Percentiles rank a stretch among this genome's conserved stretches.
Evolutionary conservation across 2,888 invertebrate genomes (phyloP).

Genomic region (Brachypterus glaber): DNA sequence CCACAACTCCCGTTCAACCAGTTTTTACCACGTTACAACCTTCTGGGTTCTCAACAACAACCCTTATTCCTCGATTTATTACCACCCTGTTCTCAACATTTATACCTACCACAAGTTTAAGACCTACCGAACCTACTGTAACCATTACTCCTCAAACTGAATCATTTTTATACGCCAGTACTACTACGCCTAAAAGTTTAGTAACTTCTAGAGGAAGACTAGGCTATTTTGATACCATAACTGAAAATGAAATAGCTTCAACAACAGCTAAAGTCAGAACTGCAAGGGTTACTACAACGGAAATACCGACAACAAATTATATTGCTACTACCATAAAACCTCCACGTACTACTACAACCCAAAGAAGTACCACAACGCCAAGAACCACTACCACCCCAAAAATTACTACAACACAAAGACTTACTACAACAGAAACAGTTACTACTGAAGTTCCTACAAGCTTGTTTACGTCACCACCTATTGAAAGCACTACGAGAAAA

Average conservation of each 20-base stretch:
- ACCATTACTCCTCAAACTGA: slow-evolving; percentile 11
- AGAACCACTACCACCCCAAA: slow-evolving; percentile 9
- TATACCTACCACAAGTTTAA: slow-evolving; percentile 18
- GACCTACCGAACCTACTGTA: slow-evolving; percentile 16
- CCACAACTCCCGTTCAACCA: slow-evolving; percentile 16
- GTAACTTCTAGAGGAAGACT: slow-evolving; percentile 12
- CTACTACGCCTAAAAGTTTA: slow-evolving; percentile 20
- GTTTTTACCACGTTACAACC: slow-evolving; percentile 3
- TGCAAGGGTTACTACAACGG: slow-evolving; percentile 14
- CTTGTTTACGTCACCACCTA: slow-evolving; percentile 9
- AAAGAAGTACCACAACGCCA: slow-evolving; percentile 8
- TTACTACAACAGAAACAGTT: slow-evolving; percentile 4
- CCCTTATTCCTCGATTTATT: slow-evolving; percentile 27
- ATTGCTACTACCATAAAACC: slow-evolving; percentile 15
- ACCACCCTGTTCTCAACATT: slow-evolving; percentile 20
- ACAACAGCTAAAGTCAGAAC: slow-evolving; percentile 11
- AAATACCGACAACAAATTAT: slow-evolving; percentile 14
- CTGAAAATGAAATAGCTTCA: slow-evolving; percentile 10
- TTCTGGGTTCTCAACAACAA: slow-evolving; percentile 17
- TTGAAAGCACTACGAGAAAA: slow-evolving; percentile 20
- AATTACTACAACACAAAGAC: slow-evolving; percentile 6
- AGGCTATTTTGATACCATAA: slow-evolving; percentile 8
- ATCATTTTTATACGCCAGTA: slow-evolving; percentile 5
- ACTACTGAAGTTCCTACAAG: slow-evolving; percentile 10
- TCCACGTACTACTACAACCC: slow-evolving; percentile 4